A percentile compares a stretch with the other conserved stretches of the same genome.
phyloP scores from a whole-genome alignment of 2,888 invertebrate genomes.

The Heliconius ismenius region DNA sequence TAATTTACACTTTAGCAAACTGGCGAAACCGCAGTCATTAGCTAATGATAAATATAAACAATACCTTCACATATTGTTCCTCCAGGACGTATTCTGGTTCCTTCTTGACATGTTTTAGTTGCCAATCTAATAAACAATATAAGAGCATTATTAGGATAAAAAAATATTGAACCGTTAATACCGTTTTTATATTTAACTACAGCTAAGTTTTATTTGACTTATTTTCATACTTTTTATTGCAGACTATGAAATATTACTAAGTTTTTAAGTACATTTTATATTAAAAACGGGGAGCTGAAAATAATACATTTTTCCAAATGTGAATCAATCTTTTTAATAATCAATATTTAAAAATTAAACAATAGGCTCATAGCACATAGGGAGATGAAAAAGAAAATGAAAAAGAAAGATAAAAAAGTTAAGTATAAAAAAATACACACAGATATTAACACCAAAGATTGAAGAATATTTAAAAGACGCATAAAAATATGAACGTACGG shows the following conservation, averaged over 20 bases:
- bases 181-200: background rate
- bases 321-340: background rate
- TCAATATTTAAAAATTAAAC: background rate
- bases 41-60: constrained; percentile 7
- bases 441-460: too few species aligned
- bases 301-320: too few species aligned
- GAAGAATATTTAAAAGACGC: too few species aligned
- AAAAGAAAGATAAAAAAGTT: too few species aligned
- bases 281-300: background rate
- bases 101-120: constrained; percentile 83
- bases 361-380: too few species aligned
- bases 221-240: background rate
- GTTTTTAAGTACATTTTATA: background rate
- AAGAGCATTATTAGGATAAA: background rate
- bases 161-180: background rate
- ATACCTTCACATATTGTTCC: constrained; percentile 84
- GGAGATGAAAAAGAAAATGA: too few species aligned
- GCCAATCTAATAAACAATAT: constrained; percentile 38
- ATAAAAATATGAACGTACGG: background rate
- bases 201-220: background rate
- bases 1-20: background rate
- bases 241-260: background rate
- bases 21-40: background rate
- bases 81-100: constrained; percentile 71
- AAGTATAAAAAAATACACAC: too few species aligned